phyloP scores from a whole-genome alignment of 2,888 invertebrate genomes.

The Xylophagus ater region DNA sequence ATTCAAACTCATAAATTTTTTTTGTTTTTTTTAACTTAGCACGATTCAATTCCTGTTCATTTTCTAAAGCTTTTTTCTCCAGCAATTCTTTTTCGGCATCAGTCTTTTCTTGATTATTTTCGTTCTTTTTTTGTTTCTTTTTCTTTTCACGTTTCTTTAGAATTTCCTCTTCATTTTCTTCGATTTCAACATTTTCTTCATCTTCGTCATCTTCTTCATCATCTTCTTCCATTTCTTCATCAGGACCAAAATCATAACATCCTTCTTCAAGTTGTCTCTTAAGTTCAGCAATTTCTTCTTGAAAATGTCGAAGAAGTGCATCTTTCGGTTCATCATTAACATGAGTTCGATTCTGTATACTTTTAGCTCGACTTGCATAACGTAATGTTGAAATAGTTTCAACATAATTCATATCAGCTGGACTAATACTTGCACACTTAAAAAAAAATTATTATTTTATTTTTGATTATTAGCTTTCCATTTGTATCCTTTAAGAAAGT shows the following conservation, averaged over 20 bases:
- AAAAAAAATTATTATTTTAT: constrained; percentile 10
- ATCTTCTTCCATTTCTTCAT: constrained; percentile 42
- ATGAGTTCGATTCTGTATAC: constrained; percentile 89
- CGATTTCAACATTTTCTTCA: constrained; percentile 38
- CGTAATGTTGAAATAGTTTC: constrained; percentile 94
- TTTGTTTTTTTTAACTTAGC: constrained; percentile 49
- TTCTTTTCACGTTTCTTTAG: constrained; percentile 44
- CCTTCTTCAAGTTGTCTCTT: constrained; percentile 72
- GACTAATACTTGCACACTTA: constrained; percentile 94
- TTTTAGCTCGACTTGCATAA: constrained; percentile 96
- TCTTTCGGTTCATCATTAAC: constrained; percentile 98
- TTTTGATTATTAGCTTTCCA: too few relatives aligned
- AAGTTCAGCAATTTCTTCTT: constrained; percentile 89
- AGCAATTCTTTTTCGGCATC: constrained; percentile 55
- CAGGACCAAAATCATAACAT: constrained; percentile 33
- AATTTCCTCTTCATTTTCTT: constrained; percentile 45
- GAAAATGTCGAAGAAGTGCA: constrained; percentile 88
- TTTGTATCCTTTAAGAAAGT: too few relatives aligned
- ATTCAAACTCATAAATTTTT: constrained; percentile 2
- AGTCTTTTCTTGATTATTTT: constrained; percentile 35
- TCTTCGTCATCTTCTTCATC: constrained; percentile 40
- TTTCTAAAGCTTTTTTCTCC: constrained; percentile 52
- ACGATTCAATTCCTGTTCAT: constrained; percentile 62
- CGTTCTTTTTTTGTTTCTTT: constrained; percentile 28
- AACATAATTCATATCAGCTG: constrained; percentile 91